Evolutionary conservation across 2,888 invertebrate species (phyloP), one percentile per base, ranked within the genome.

Genomic region (Diadegma fenestrale): DNA sequence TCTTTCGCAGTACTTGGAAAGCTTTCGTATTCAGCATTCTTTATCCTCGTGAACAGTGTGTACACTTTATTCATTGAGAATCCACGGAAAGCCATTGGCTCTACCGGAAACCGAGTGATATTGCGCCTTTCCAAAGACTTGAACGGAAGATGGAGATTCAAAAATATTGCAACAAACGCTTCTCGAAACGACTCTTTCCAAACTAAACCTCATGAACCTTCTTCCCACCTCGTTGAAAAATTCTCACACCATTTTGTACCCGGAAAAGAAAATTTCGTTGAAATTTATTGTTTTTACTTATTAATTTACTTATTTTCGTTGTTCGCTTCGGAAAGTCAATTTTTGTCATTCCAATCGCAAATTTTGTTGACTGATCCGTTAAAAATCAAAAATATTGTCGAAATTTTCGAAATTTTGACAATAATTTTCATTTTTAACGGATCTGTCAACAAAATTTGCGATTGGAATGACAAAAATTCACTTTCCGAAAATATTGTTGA

Each of bases 1-100:
- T 43, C 33, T 58, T 10, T 19, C n/a, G n/a, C 33, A 22, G 41
- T 3, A 10, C 37, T 54, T 22, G 17, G 37, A 37, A 63, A 22
- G 63, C 10, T 80, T n/a, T 41, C 63, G n/a, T 64, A 51, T 80
- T 63, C 51, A n/a, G n/a, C n/a, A 37, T 41, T 71, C 26, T 37
- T 12, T 80, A 22, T 17, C 51, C 12, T 72, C 76, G 22, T 19
- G 33, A 45, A n/a, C n/a, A n/a, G n/a, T n/a, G n/a, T n/a, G 48
- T 30, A 48, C 30, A 33, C 43, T 78, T 10, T 68, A 58, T 54
- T 58, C 68, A 58, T 78, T 43, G 58, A 22, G 22, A 69, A 61
- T 69, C 26, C 30, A 45, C 61, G n/a, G n/a, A 30, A n/a, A 19
- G n/a, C 2, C 33, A 43, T 61, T 45, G 17, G 17, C 14, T 63